Evolutionary conservation across 2,113 vertebrate species (phyloP).

Genomic region (Catharus minimus): DNA sequence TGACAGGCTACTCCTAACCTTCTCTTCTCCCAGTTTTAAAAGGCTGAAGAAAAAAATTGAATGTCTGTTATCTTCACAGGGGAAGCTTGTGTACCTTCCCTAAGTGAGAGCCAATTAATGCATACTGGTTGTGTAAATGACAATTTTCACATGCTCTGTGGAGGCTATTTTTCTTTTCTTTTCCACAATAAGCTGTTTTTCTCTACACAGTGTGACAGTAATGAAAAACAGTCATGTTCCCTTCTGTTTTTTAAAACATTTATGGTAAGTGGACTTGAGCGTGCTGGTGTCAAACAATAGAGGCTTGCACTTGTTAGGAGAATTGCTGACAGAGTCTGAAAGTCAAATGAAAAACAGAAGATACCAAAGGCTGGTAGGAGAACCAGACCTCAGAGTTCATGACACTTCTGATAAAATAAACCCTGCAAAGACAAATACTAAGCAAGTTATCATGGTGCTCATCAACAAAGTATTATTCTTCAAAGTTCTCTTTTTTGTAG

Average conservation of each 20-base stretch:
- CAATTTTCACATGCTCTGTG: conserved; percentile 60
- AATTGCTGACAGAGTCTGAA: conserved; percentile 31
- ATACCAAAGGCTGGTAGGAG: neutral
- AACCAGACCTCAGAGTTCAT: conserved; percentile 6
- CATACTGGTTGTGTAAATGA: conserved; percentile 70
- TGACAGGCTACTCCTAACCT: neutral
- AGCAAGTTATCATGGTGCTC: neutral
- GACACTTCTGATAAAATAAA: conserved; percentile 7
- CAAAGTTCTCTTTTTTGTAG: neutral
- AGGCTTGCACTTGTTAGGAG: conserved; percentile 46
- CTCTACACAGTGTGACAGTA: conserved; percentile 70
- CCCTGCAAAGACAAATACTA: neutral
- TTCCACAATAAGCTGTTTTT: conserved; percentile 65
- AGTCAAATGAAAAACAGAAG: conserved; percentile 17
- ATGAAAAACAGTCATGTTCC: conserved; percentile 69
- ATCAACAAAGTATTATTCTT: neutral
- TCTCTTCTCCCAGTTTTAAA: conserved; percentile 6
- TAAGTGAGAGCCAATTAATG: conserved; percentile 70
- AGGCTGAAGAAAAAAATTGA: neutral
- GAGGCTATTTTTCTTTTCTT: conserved; percentile 36
- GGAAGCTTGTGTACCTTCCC: conserved; percentile 1
- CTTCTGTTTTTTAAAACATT: conserved; percentile 57
- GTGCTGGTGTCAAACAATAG: conserved; percentile 17
- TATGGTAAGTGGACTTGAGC: conserved; percentile 55
- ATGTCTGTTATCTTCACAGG: neutral